phyloP scores from a whole-genome alignment of 2,113 vertebrate genomes.

The Istiophorus platypterus region DNA sequence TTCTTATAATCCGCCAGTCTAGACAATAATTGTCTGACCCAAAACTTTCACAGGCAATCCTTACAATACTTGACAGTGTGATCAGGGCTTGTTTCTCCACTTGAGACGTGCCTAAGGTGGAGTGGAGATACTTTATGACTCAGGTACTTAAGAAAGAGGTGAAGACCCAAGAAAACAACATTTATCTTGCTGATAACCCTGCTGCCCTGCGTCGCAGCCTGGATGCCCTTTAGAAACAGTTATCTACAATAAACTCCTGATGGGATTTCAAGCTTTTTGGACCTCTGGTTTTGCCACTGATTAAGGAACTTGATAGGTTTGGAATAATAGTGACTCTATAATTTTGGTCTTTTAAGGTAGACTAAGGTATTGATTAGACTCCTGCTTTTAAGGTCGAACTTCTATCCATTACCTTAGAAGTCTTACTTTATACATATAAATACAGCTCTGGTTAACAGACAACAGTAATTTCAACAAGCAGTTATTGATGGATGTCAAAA shows the following conservation, averaged over 20 bases:
- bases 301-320: background rate
- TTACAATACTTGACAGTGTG: slow-evolving; percentile 25
- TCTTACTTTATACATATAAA: slow-evolving; percentile 10
- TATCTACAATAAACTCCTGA: slow-evolving; percentile 17
- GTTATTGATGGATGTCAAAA: slow-evolving; percentile 26
- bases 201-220: slow-evolving; percentile 23
- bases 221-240: slow-evolving; percentile 36
- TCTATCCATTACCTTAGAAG: slow-evolving; percentile 3
- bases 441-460: slow-evolving; percentile 24
- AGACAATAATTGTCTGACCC: slow-evolving; percentile 43
- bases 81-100: slow-evolving; percentile 27
- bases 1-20: slow-evolving; percentile 30
- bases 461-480: slow-evolving; percentile 15
- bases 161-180: slow-evolving; percentile 65
- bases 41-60: slow-evolving; percentile 34
- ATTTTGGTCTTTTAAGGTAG: background rate
- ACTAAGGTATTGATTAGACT: background rate
- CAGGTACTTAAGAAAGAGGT: slow-evolving; percentile 52
- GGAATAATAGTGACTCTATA: background rate
- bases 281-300: slow-evolving; percentile 7
- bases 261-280: slow-evolving; percentile 18
- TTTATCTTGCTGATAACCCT: slow-evolving; percentile 62
- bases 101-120: slow-evolving; percentile 57
- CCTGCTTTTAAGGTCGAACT: background rate
- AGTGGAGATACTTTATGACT: slow-evolving; percentile 59